Evolutionary conservation across 2,888 invertebrate species (phyloP), one percentile per base, ranked within the genome.

Genomic region (Cyclophora punctaria): DNA sequence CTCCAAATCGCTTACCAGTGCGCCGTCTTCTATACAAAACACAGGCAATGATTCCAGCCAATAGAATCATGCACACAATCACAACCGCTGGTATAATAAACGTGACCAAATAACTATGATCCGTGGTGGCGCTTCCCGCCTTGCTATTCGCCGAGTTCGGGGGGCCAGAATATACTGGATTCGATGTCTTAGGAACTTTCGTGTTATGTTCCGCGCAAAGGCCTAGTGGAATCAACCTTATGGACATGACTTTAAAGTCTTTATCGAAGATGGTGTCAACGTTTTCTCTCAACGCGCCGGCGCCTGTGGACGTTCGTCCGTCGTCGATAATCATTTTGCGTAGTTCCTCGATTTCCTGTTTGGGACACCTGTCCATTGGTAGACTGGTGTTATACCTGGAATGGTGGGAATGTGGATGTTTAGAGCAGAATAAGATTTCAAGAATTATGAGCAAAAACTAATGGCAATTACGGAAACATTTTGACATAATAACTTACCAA

Each of bases 51-150:
- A 97, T 89, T 0, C 95, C 93, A 0, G 98, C 96, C 45, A 98
- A 86, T 7, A 97, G 79, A 42, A 98, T 89, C 94, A 98, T 97
- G 33, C 94, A 92, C 0, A 95, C 92, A 53, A 98, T 95, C 37
- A 98, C 95, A 7, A 96, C 91, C 0, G 96, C 95, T 0, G 98
- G 98, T 52, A 98, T 91, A 43, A 98, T 93, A 60, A 96, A 96
- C 5, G 97, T 97, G 48, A 94, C 90, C 60, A 95, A 76, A 64
- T 94, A 93, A 7, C 60, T 69, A 44, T 71, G 73, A 42, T 76
- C 76, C 2, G 20, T 20, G 0, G 64, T 69, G 0, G 69, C 71
- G 44, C 69, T 74, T 6, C 76, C 75, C 0, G 82, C 70, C 51
- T 80, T 83, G 34, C 62, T 71, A 41, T 79, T 79, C 44, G 78